Percentiles rank a stretch among this genome's conserved stretches.
These are phyloP conservation scores for Machimus atricapillus DNA, from an alignment of 2,888 invertebrate species.

Conservation along the genomic window DNA sequence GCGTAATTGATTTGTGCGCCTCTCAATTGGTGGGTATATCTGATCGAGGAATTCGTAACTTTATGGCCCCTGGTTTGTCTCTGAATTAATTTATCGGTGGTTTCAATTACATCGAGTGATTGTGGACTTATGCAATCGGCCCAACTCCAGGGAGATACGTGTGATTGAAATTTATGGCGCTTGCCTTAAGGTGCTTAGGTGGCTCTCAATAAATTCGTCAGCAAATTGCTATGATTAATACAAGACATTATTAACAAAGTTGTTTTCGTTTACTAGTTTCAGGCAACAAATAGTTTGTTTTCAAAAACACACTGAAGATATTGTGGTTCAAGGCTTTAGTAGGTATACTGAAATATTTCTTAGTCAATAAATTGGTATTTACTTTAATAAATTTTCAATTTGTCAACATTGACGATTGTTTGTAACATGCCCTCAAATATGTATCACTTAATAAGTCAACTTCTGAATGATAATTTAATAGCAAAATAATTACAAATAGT, in stretches of 20 bases:
- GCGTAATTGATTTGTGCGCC: slow-evolving; percentile 34
- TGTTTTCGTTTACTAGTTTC: neutral
- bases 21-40: neutral
- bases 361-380: neutral
- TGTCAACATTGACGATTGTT: neutral
- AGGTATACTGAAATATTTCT: neutral
- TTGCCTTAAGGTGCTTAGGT: neutral
- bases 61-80: neutral
- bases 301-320: neutral
- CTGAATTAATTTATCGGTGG: slow-evolving; percentile 23
- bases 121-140: neutral
- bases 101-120: neutral
- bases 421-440: neutral
- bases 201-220: neutral
- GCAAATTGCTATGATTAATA: neutral
- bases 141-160: neutral
- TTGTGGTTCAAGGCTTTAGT: neutral
- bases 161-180: neutral
- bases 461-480: no score
- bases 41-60: neutral
- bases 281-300: neutral
- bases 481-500: no score
- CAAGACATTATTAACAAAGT: neutral
- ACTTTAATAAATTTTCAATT: neutral
- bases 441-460: neutral